phyloP scores from a whole-genome alignment of 2,888 invertebrate species.

The Hirtodrosophila confusa region DNA sequence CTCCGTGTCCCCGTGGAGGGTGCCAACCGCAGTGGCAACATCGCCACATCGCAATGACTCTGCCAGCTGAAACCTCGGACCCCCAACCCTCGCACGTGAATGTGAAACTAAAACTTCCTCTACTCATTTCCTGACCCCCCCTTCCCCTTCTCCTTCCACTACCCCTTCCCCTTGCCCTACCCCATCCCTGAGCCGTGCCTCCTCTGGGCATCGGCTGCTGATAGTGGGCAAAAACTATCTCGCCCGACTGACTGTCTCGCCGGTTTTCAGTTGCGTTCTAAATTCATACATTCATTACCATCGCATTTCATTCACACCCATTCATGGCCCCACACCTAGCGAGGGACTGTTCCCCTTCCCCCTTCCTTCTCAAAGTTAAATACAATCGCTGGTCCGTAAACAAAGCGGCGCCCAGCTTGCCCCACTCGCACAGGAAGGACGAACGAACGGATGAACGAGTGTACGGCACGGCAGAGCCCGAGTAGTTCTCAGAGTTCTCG shows the following conservation, averaged over 20 bases:
- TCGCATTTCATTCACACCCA: constrained; percentile 71
- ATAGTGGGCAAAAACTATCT: constrained; percentile 78
- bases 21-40: constrained; percentile 74
- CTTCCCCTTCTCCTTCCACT: neutral
- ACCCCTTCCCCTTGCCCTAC: neutral
- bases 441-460: constrained; percentile 31
- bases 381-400: constrained; percentile 76
- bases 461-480: neutral
- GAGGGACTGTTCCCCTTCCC: neutral
- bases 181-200: neutral
- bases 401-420: constrained; percentile 54
- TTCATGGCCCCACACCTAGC: too few species aligned
- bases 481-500: constrained; percentile 38
- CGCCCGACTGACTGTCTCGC: constrained; percentile 70
- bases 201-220: constrained; percentile 25
- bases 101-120: constrained; percentile 82
- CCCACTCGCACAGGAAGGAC: neutral
- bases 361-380: constrained; percentile 64
- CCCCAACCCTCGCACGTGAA: constrained; percentile 42
- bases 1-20: constrained; percentile 16
- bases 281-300: constrained; percentile 82
- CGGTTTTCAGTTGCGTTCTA: constrained; percentile 79
- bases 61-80: constrained; percentile 32
- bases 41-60: constrained; percentile 63
- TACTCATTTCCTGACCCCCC: constrained; percentile 75